Evolutionary conservation across 2,797 vertebrate species (phyloP), one percentile per base, ranked within the genome.

Genomic region (Arrhamphus sclerolepis): DNA sequence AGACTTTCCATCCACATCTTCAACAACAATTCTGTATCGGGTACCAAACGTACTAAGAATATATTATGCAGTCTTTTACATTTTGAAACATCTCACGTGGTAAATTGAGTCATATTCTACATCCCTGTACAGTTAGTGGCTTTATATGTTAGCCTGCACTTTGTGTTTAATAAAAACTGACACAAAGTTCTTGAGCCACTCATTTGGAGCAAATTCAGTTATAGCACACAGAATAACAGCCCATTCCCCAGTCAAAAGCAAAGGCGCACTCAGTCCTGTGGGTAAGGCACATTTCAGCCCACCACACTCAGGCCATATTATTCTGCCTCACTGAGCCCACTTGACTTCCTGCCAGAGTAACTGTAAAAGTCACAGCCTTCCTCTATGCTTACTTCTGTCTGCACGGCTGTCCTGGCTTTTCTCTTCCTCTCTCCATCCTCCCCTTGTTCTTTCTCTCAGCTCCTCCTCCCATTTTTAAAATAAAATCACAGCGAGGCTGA

Each of bases 311-410:
- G 71, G 65, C 69, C 61, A 75, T 57, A 66, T 85, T 83, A 86
- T 86, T 86, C 75, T 71, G 83, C 82, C 72, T 89, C 75, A 78
- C 71, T 76, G 62, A 86, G 60, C 83, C 72, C 89, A 90, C 88
- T 92, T 92, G 88, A 93, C 88, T 91, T 81, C 71, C 69, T 75
- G 77, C 70, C 71, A 78, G 72, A 53, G 44, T 54, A 59, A 79
- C 56, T 69, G 56, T 61, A 75, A 75, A 79, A 86, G 75, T 75
- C 76, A 75, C 57, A 62, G 44, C 18, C 49, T 57, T 56, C 43
- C 41, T 13, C 46, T 70, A 9, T n/a, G n/a, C 50, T 24, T 26
- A 31, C 54, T 51, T 72, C 54, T 67, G 49, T 68, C 51, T 64
- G 13, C 51, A 47, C 56, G 50, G 46, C 48, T 51, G 31, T 72